phyloP scores from a whole-genome alignment of 2,113 vertebrate species.

The Odontophorus gujanensis region DNA sequence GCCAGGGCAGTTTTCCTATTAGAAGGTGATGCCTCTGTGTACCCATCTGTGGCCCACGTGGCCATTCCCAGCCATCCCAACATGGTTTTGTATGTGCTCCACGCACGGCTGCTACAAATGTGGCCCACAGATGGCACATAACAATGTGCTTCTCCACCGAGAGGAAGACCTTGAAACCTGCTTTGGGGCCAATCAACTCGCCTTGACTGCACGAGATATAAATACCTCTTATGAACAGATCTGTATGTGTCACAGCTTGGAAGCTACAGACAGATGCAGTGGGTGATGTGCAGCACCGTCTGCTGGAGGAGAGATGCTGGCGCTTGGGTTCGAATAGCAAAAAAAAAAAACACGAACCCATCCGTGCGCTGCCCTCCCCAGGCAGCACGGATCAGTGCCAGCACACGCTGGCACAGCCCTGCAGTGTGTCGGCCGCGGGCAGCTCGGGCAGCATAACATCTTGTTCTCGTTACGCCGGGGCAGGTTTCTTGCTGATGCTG shows the following conservation, averaged over 20 bases:
- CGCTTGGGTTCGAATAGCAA: not conserved
- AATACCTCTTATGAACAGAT: not conserved
- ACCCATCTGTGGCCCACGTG: not conserved
- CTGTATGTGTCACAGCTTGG: fast-evolving
- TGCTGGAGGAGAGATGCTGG: not conserved
- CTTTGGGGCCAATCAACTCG: not conserved
- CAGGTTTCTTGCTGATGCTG: constrained; percentile 35
- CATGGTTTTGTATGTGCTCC: fast-evolving
- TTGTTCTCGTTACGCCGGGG: not conserved
- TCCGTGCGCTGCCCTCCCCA: not conserved
- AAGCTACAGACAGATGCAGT: not conserved
- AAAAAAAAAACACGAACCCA: not conserved
- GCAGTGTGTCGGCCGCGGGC: fast-evolving
- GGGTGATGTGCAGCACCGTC: not conserved
- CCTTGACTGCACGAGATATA: fast-evolving
- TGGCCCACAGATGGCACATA: not conserved
- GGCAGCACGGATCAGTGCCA: not conserved
- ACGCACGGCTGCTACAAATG: fast-evolving
- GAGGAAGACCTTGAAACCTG: not conserved
- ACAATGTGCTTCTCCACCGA: fast-evolving
- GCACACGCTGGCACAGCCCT: fast-evolving
- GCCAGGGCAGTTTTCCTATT: fast-evolving
- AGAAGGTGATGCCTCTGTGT: not conserved
- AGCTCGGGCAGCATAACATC: not conserved
- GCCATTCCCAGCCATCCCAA: not conserved